Evolutionary conservation across 2,113 vertebrate genomes (phyloP).

Genomic region (Pollimyrus isidori): DNA sequence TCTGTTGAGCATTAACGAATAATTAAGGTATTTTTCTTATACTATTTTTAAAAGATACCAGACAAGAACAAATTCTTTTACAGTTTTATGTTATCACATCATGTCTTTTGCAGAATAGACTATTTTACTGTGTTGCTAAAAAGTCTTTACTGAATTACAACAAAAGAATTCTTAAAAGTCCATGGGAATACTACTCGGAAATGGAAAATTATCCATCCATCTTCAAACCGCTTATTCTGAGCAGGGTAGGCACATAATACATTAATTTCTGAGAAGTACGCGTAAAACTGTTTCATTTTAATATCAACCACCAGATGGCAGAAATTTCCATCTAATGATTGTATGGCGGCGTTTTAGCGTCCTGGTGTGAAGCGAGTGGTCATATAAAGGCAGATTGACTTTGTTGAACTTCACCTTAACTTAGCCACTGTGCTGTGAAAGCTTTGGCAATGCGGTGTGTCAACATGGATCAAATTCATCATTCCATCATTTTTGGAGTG

Average conservation of each 20-base stretch:
- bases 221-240: background rate
- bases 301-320: constrained; percentile 5
- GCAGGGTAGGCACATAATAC: background rate
- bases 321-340: background rate
- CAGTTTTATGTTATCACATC: background rate
- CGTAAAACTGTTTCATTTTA: background rate
- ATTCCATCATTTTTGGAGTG: constrained; percentile 5
- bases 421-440: background rate
- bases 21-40: background rate
- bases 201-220: background rate
- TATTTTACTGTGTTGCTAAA: background rate
- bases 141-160: background rate
- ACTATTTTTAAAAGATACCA: background rate
- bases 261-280: background rate
- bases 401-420: background rate
- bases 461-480: background rate
- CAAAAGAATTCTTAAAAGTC: background rate
- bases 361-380: background rate
- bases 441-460: background rate
- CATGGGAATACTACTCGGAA: no score
- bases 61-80: background rate
- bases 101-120: background rate
- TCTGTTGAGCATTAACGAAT: background rate
- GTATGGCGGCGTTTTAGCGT: background rate
- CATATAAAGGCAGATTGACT: background rate